Evolutionary conservation across 2,113 vertebrate genomes (phyloP).

Genomic region (Megaceryle torquata): DNA sequence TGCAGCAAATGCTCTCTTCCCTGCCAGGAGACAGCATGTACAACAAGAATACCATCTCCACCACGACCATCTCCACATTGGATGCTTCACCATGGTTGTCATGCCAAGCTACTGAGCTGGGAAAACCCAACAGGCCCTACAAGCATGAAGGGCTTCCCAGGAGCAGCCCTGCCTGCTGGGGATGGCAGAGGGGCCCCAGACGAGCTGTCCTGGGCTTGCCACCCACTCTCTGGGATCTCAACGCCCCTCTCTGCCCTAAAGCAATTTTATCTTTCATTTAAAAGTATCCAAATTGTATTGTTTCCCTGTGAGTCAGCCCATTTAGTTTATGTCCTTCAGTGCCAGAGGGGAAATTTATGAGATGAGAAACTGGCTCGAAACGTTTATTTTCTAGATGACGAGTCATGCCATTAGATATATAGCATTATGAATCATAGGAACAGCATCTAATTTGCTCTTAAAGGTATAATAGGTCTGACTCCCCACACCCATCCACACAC

Average conservation of each 20-base stretch:
- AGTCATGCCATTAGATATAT: constrained; percentile 73
- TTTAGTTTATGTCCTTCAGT: constrained; percentile 62
- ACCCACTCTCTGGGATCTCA: neutral
- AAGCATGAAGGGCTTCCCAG: neutral
- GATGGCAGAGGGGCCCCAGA: neutral
- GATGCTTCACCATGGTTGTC: neutral
- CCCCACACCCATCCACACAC: constrained; percentile 57
- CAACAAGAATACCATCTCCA: neutral
- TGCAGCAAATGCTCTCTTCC: neutral
- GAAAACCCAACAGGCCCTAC: neutral
- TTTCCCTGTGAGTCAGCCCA: constrained; percentile 66
- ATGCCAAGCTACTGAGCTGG: neutral
- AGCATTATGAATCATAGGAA: constrained; percentile 80
- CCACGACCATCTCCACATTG: neutral
- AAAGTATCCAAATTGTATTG: constrained; percentile 66
- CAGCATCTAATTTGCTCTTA: constrained; percentile 81
- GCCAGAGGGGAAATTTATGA: constrained; percentile 69
- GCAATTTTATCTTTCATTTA: constrained; percentile 48
- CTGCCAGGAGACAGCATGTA: neutral
- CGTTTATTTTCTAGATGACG: constrained; percentile 63
- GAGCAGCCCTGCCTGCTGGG: neutral
- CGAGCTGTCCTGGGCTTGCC: fast-evolving
- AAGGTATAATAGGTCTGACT: constrained; percentile 77
- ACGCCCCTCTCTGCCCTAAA: neutral
- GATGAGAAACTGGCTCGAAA: constrained; percentile 66